Conservation (phyloP, 2,113 vertebrate species). For the Pygoscelis antarcticus region DNA sequence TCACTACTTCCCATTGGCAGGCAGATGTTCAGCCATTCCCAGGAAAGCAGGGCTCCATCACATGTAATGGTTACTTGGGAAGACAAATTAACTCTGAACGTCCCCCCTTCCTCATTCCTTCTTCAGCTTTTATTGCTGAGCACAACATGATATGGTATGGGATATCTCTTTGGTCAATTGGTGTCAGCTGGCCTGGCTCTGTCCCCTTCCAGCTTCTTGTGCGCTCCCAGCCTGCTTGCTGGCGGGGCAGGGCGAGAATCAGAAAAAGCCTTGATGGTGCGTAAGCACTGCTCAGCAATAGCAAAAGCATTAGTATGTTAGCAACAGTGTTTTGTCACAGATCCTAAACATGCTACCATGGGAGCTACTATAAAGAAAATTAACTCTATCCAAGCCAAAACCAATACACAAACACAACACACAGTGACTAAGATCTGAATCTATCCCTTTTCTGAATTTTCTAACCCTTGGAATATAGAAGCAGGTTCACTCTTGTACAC, state of each 20-base stretch:
- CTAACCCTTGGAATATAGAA: not conserved
- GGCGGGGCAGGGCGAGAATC: not conserved
- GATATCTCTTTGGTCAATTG: not conserved
- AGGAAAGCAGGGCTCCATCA: not conserved
- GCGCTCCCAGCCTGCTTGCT: not conserved
- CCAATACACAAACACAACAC: not conserved
- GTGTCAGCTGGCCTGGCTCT: rapidly evolving
- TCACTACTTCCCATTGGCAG: not conserved
- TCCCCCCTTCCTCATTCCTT: not conserved
- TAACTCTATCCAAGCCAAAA: not conserved
- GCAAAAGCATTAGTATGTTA: not conserved
- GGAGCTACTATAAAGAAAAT: not conserved
- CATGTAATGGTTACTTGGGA: not conserved
- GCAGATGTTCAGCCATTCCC: not conserved
- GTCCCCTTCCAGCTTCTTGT: not conserved
- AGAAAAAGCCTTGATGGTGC: not conserved
- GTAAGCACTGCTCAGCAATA: not conserved
- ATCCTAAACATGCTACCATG: not conserved
- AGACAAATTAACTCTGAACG: not conserved
- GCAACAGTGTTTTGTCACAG: not conserved
- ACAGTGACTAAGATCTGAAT: not conserved
- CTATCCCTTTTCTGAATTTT: not conserved
- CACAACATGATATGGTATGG: too few species aligned
- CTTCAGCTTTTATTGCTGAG: not conserved
- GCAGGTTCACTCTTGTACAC: not conserved